Conservation (phyloP, 2,113 vertebrate species). For the Melanerpes formicivorus region DNA sequence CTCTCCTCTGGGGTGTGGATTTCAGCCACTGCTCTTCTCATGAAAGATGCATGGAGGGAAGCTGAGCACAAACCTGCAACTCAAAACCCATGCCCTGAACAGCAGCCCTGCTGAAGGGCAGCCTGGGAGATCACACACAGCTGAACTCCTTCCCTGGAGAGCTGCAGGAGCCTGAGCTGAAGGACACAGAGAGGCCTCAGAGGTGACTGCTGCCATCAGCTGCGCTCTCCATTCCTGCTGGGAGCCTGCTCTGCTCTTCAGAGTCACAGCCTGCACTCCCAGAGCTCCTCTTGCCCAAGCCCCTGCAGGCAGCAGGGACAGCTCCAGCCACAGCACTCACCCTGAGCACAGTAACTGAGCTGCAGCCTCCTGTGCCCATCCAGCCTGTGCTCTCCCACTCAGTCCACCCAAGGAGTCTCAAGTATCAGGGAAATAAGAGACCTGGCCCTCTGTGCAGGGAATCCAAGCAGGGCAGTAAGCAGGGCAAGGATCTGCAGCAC, state of each 20-base stretch:
- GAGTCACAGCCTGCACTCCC: background rate
- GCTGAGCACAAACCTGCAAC: background rate
- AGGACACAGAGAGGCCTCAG: background rate
- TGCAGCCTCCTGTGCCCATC: background rate
- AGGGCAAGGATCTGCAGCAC: background rate
- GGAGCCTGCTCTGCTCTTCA: background rate
- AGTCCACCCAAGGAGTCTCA: background rate
- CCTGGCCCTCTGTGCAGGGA: background rate
- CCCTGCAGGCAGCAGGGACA: no score
- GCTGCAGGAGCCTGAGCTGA: background rate
- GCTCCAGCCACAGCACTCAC: no score
- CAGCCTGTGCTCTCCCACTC: background rate
- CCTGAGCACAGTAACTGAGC: background rate
- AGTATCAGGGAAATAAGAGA: accelerated
- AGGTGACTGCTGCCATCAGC: background rate
- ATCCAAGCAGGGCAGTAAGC: background rate
- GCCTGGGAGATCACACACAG: accelerated
- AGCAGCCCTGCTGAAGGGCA: background rate
- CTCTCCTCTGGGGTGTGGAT: background rate
- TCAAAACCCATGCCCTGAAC: background rate
- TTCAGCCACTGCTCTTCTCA: background rate
- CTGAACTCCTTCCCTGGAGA: background rate
- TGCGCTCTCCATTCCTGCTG: background rate
- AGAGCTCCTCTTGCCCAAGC: no score
- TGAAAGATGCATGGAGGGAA: constrained; percentile 7